Conservation (phyloP, 2,113 vertebrate species). For the Sturnus vulgaris region DNA sequence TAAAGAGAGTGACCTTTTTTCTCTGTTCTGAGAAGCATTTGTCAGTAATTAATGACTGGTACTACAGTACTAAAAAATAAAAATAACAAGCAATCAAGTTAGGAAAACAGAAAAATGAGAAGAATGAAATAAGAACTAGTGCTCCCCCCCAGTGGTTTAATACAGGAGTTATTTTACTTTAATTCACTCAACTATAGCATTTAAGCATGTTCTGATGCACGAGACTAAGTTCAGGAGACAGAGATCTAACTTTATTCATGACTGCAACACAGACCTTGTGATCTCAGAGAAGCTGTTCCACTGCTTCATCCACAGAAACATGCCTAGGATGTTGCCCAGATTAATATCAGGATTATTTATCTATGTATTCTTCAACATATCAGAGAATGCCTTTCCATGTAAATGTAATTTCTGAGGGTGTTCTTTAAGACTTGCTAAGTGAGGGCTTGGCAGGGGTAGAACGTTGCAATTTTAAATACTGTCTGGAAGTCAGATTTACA, state of each 20-base stretch:
- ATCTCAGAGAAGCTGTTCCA: background rate
- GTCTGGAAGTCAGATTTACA: background rate
- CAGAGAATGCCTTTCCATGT: background rate
- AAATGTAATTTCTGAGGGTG: background rate
- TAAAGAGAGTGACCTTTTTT: background rate
- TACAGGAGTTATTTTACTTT: background rate
- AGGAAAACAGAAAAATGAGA: background rate
- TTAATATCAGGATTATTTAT: background rate
- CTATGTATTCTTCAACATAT: background rate
- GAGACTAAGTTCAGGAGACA: background rate
- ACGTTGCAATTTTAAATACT: background rate
- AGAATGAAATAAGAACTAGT: background rate
- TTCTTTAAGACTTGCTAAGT: background rate
- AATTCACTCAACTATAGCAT: background rate
- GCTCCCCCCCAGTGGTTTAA: background rate
- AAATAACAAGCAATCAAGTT: background rate
- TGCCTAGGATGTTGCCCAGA: background rate
- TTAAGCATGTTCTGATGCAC: background rate
- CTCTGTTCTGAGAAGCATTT: background rate
- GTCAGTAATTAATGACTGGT: background rate
- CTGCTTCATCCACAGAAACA: background rate
- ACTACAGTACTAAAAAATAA: background rate
- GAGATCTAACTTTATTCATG: background rate
- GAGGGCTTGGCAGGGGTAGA: background rate
- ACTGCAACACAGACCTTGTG: background rate